These are phyloP conservation scores for Oncopeltus fasciatus DNA, from an alignment of 1,140 invertebrate species.

Conservation along the genomic window DNA sequence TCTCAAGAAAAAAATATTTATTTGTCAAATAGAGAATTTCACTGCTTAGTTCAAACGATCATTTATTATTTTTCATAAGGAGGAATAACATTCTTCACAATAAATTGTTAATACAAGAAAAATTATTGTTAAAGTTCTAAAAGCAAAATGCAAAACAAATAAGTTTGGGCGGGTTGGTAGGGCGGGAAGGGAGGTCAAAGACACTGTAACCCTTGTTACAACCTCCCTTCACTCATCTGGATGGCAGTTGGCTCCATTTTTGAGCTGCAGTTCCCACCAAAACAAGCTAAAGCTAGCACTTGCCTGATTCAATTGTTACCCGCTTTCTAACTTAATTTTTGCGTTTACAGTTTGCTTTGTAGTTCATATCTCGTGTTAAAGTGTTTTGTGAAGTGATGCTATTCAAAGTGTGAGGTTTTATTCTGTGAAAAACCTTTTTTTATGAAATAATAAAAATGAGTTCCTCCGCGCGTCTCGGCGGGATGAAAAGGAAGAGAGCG, in stretches of 20 bases:
- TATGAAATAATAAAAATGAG: neutral
- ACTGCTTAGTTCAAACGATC: no score
- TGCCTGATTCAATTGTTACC: neutral
- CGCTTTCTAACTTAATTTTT: neutral
- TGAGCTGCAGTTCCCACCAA: slow-evolving; percentile 3
- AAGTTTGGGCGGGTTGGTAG: neutral
- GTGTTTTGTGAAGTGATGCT: no score
- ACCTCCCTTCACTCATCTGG: neutral
- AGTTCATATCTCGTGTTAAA: no score
- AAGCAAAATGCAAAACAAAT: neutral
- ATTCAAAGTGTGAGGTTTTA: neutral
- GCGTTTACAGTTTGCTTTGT: neutral
- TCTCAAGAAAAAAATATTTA: no score
- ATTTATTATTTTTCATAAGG: no score
- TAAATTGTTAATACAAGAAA: no score
- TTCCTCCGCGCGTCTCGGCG: slow-evolving; percentile 1
- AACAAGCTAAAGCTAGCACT: neutral
- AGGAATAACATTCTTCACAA: no score
- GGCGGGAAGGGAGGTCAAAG: slow-evolving; percentile 4
- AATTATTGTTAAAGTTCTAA: no score
- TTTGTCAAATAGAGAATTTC: no score
- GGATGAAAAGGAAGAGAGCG: slow-evolving; percentile 1
- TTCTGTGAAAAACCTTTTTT: neutral
- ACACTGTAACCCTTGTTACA: neutral
- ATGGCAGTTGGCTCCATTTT: neutral